Conservation (phyloP, 2,113 vertebrate species). For the Nyctibius bracteatus region DNA sequence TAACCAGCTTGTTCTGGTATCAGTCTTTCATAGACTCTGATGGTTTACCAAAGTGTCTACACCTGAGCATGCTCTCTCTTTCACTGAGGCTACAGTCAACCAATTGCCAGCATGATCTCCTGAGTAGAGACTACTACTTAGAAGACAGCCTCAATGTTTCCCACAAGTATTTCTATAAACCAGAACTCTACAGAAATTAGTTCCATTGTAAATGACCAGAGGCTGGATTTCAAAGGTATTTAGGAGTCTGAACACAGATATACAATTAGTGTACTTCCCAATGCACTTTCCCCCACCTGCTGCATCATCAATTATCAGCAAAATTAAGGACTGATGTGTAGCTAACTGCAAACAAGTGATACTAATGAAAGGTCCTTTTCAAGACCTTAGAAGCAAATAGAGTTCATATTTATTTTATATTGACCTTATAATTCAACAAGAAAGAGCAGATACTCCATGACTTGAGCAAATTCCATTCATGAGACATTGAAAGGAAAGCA, state of each 20-base stretch:
- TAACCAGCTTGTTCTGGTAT: fast-evolving
- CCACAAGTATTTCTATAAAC: neutral
- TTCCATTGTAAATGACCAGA: neutral
- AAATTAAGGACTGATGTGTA: neutral
- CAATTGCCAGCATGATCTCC: neutral
- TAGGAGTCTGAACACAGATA: neutral
- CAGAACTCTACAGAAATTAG: neutral
- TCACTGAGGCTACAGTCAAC: neutral
- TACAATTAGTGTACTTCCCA: neutral
- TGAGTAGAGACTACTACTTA: neutral
- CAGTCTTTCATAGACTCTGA: neutral
- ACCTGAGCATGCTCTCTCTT: neutral
- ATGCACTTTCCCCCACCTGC: neutral
- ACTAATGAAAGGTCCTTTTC: neutral
- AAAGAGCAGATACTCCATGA: neutral
- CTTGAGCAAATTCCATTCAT: neutral
- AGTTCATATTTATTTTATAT: neutral
- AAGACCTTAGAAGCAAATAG: neutral
- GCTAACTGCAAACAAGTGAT: neutral
- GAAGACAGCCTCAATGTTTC: neutral
- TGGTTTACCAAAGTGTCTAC: neutral
- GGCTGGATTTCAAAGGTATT: neutral
- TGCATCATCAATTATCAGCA: neutral
- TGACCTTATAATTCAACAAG: neutral
- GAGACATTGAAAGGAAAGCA: neutral